phyloP scores from a whole-genome alignment of 2,888 invertebrate genomes.

The Pachliopta kotzebuea region DNA sequence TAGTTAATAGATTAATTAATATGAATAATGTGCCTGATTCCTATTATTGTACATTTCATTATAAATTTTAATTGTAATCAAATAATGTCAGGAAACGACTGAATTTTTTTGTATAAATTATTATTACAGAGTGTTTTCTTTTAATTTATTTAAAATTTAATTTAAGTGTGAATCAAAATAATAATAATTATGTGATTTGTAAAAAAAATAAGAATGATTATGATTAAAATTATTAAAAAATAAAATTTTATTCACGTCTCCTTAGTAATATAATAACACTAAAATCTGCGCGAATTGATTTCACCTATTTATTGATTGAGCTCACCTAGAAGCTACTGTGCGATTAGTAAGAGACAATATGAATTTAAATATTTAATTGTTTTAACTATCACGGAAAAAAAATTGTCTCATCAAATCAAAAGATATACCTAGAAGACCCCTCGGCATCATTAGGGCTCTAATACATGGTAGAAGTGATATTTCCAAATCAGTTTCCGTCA shows the following conservation, averaged over 20 bases:
- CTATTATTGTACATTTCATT: constrained; percentile 77
- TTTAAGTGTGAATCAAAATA: constrained; percentile 78
- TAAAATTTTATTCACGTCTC: not conserved
- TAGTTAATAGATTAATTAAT: constrained; percentile 56
- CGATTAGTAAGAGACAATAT: too few relatives aligned
- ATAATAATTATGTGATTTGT: constrained; percentile 78
- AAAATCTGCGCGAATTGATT: too few relatives aligned
- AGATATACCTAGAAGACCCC: too few relatives aligned
- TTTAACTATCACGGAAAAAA: too few relatives aligned
- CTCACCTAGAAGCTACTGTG: too few relatives aligned
- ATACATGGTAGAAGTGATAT: too few relatives aligned
- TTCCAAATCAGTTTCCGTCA: too few relatives aligned
- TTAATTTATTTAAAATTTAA: constrained; percentile 77
- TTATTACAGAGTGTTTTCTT: constrained; percentile 71
- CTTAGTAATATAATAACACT: not conserved
- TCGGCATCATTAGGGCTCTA: too few relatives aligned
- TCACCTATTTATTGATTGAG: too few relatives aligned
- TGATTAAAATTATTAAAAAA: constrained; percentile 68
- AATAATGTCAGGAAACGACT: constrained; percentile 77
- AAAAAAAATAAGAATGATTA: constrained; percentile 76
- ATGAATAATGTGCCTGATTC: constrained; percentile 76
- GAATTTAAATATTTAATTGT: too few relatives aligned
- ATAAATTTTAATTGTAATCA: constrained; percentile 73
- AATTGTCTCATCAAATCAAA: too few relatives aligned
- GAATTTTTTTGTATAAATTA: constrained; percentile 75